Evolutionary conservation across 2,888 invertebrate species (phyloP).

Genomic region (Thysanoteuthis rhombus): DNA sequence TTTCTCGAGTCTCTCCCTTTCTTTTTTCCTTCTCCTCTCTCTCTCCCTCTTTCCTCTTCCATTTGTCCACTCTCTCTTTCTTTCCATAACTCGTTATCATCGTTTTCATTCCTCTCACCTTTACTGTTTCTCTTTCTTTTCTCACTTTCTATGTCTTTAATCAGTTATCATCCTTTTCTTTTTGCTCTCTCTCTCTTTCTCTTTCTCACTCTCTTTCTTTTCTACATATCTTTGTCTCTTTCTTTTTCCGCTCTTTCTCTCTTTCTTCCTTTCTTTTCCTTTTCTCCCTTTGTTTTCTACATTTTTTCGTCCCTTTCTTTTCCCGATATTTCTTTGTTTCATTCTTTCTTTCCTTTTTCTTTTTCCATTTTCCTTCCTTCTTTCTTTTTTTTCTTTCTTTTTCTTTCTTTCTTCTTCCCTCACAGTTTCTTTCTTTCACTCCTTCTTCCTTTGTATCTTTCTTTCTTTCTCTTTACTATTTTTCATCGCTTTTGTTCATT

Average conservation of each 20-base stretch:
- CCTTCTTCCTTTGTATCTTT: background rate
- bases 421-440: background rate
- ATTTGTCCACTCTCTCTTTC: background rate
- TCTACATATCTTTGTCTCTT: background rate
- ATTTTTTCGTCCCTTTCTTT: background rate
- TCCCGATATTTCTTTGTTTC: background rate
- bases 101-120: background rate
- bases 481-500: background rate
- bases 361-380: background rate
- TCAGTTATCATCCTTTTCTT: background rate
- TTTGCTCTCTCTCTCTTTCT: background rate
- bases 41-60: background rate
- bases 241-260: background rate
- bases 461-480: background rate
- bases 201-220: too few species aligned
- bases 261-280: background rate
- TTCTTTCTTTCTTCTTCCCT: background rate
- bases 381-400: background rate
- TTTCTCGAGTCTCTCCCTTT: background rate
- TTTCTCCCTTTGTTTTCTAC: accelerated
- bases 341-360: background rate
- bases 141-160: too few species aligned
- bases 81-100: too few species aligned
- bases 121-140: too few species aligned
- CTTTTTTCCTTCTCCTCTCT: too few species aligned